Evolutionary conservation across 37 sponge, comb jelly and placozoan species (phyloP).

Genomic region (Beroe ovata): DNA sequence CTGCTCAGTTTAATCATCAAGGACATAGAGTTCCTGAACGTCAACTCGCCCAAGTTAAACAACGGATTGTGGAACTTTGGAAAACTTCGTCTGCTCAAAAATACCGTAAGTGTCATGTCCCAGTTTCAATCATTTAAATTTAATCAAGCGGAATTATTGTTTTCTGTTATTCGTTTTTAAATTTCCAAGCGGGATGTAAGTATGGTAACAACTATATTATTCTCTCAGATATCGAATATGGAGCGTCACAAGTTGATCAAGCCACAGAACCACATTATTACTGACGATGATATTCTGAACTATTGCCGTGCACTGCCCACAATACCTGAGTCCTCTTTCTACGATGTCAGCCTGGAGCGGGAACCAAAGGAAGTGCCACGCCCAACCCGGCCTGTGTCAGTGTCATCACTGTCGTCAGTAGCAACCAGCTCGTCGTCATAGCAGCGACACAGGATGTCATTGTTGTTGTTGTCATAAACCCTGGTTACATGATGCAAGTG

Average conservation of each 20-base stretch:
- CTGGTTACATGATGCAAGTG: too few relatives aligned
- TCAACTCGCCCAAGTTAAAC: constrained; percentile 37
- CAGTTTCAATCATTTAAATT: too few relatives aligned
- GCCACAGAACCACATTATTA: constrained; percentile 52
- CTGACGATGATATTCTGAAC: constrained; percentile 22
- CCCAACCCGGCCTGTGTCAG: constrained; percentile 40
- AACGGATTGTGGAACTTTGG: constrained; percentile 66
- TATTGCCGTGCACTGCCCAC: constrained; percentile 27
- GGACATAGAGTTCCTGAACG: constrained; percentile 65
- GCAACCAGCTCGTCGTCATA: constrained; percentile 67
- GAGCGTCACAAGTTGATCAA: constrained; percentile 61
- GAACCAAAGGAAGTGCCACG: constrained; percentile 31
- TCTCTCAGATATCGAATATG: constrained; percentile 41
- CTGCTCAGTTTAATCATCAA: constrained; percentile 14
- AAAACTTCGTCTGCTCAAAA: constrained; percentile 34
- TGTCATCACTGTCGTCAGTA: constrained; percentile 37
- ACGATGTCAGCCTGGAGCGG: constrained; percentile 52
- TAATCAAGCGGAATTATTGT: too few relatives aligned
- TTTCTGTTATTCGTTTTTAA: neutral
- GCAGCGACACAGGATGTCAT: too few relatives aligned
- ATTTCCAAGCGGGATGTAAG: neutral
- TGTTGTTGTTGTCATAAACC: too few relatives aligned
- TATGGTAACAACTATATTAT: neutral
- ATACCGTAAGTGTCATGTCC: constrained; percentile 20
- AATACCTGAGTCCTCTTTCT: neutral